Base-by-base conservation (phyloP, 1,140 invertebrate genomes). In the Sogatella furcifera region DNA sequence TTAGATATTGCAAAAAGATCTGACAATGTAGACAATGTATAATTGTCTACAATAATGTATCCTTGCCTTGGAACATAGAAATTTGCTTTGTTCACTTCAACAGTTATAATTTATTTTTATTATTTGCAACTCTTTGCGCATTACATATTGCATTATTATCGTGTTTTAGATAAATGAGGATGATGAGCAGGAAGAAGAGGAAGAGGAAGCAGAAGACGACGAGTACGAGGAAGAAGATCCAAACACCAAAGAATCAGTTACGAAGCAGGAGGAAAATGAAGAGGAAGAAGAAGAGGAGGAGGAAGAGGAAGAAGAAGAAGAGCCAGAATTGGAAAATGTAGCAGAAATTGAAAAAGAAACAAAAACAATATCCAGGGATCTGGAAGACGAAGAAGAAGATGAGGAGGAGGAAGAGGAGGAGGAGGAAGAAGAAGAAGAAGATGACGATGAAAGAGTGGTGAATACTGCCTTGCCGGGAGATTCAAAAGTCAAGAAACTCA, bases 151-250 rank as follows among this genome's bases (percentile, higher is more conserved):
- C 11, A 21, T 28, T 55, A 22, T 54, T 57, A n/a, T n/a, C n/a
- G 41, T 22, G 21, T 13, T 55, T 17, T 41, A 58, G 55, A 15
- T 10, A 54, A 42, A 58, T 22, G 22, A 42, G 42, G 11, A 38
- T 44, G 58, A 63, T 24, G n/a, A n/a, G n/a, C n/a, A n/a, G n/a
- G 60, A 64, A 64, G 2, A 62, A 43, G 24, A 31, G 57, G 57
- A 53, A n/a, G 61, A 52, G 4, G 38, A 63, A 15, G 54, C 54
- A 22, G 54, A 57, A 53, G 31, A n/a, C 5, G 31, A 28, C 22
- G 56, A 62, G 49, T 11, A 62, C 21, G 55, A 53, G 34, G 43
- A 42, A 19, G 21, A 17, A 22, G 57, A 19, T 15, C 43, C 15
- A 60, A 34, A 42, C 8, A 24, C 14, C 52, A 54, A 41, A 60